Evolutionary conservation across 2,113 vertebrate genomes (phyloP).

Genomic region (Eudyptes chrysolophus): DNA sequence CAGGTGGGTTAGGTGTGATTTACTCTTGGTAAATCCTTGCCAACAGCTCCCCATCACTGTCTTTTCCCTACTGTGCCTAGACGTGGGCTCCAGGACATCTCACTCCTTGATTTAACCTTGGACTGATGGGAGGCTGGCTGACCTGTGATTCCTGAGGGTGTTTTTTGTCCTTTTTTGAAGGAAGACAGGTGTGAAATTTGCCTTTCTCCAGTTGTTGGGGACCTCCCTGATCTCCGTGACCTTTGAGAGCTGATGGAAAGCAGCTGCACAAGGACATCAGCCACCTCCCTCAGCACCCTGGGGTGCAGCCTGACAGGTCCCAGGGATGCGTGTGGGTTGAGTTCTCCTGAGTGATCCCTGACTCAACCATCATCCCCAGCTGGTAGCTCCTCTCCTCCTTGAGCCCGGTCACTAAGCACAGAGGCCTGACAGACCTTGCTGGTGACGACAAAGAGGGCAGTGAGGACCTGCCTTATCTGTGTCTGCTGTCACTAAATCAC

Average conservation of each 20-base stretch:
- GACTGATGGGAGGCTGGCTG: rapidly evolving
- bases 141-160: rapidly evolving
- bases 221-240: background rate
- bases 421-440: background rate
- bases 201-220: background rate
- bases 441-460: background rate
- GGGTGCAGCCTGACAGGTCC: background rate
- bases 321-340: rapidly evolving
- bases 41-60: background rate
- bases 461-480: background rate
- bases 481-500: background rate
- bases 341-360: rapidly evolving
- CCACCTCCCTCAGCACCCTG: background rate
- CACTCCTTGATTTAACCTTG: background rate
- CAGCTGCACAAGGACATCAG: background rate
- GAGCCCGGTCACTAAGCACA: background rate
- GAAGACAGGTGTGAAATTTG: background rate
- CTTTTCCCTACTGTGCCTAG: background rate
- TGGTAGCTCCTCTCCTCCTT: background rate
- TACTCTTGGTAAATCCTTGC: background rate
- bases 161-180: background rate
- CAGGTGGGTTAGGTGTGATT: background rate
- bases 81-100: background rate
- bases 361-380: background rate
- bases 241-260: background rate